Base-by-base conservation (phyloP, 2,888 invertebrate genomes). In the Eustalomyia histrio region DNA sequence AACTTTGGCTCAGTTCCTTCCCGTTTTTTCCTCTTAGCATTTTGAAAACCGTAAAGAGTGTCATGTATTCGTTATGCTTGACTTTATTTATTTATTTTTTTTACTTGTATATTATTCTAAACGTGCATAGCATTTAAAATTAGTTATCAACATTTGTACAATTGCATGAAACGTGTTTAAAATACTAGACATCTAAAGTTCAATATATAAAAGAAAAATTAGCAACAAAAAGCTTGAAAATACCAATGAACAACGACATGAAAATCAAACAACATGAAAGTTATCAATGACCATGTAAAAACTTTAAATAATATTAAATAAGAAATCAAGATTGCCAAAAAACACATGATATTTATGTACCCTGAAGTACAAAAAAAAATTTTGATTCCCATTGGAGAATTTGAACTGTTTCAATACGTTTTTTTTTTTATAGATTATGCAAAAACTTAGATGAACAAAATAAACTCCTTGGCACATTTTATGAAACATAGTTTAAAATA, bases 71-170 rank as follows among this genome's bases (percentile, higher is more conserved):
- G n/a, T n/a, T n/a, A n/a, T n/a, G n/a, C n/a, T n/a, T n/a, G n/a
- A n/a, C n/a, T n/a, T n/a, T n/a, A n/a, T n/a, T n/a, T n/a, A n/a
- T n/a, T n/a, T n/a, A n/a, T n/a, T n/a, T n/a, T n/a, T n/a, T n/a
- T n/a, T n/a, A n/a, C n/a, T n/a, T n/a, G n/a, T n/a, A n/a, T n/a
- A n/a, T n/a, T n/a, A 35, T 58, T 21, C 33, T 35, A 17, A 64
- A 74, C 80, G 80, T 81, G 76, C n/a, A 47, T 16, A 69, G 80
- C 65, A 76, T 81, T 69, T 24, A 12, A 60, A 81, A 65, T 69
- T 21, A 24, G 29, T 29, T 29, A 17, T 53, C 58, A 33, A 10
- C 8, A 52, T 9, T n/a, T 4, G 52, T 33, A 47, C 21, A 43
- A 2, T n/a, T 60, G 18, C n/a, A 74, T 43, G 21, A 39, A 18